phyloP scores from a whole-genome alignment of 2,113 vertebrate species.

The Calyptomena viridis region DNA sequence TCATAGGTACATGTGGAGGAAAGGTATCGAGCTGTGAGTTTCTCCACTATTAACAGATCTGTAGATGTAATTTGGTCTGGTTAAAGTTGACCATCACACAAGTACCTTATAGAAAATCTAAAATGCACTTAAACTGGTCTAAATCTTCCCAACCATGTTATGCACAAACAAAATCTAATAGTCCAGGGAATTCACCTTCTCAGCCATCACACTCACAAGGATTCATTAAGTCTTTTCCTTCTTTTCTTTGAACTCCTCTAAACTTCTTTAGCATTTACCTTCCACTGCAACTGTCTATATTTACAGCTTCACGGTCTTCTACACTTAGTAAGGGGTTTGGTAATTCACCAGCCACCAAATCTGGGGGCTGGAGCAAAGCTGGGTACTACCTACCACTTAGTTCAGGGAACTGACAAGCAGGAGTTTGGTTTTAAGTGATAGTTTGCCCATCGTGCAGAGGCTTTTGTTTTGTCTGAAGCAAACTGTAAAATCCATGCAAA shows the following conservation, averaged over 20 bases:
- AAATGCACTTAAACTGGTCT: not conserved
- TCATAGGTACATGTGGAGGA: not conserved
- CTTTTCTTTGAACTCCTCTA: not conserved
- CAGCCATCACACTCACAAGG: not conserved
- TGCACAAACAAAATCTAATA: not conserved
- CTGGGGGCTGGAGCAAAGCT: constrained; percentile 27
- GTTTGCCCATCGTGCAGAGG: not conserved
- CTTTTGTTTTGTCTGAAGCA: constrained; percentile 8
- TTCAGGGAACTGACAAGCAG: constrained; percentile 20
- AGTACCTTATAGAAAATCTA: not conserved
- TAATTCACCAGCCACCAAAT: constrained; percentile 12
- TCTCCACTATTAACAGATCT: not conserved
- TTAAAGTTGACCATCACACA: not conserved
- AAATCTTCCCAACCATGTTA: not conserved
- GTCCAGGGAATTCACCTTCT: not conserved
- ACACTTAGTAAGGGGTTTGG: not conserved
- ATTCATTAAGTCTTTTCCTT: not conserved
- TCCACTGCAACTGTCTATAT: not conserved
- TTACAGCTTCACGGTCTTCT: not conserved
- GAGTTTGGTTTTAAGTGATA: constrained; percentile 15
- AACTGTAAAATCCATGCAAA: not conserved
- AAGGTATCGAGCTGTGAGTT: not conserved
- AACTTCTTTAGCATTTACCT: not conserved
- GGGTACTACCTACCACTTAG: constrained; percentile 15
- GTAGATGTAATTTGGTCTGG: not conserved